Base-by-base conservation (phyloP, 2,797 vertebrate genomes). In the Myotis daubentonii region DNA sequence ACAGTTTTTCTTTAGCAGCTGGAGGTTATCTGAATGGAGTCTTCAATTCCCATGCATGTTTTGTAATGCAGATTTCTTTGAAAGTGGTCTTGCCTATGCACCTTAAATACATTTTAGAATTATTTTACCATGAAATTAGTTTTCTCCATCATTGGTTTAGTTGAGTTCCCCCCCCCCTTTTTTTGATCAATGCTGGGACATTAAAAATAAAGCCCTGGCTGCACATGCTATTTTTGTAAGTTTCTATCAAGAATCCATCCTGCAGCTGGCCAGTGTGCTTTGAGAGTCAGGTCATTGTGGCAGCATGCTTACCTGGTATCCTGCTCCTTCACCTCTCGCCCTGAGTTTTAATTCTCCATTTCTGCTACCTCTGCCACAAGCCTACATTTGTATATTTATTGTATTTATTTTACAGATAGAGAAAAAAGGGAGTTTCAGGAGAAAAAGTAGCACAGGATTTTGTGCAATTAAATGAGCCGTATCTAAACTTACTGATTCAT, bases 81-180 rank as follows among this genome's bases (percentile, higher is more conserved):
- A 98, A 98, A 98, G 97, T 97, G 98, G 97, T 97, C 96, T 97
- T 97, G 96, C 98, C 97, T 95, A 95, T 98, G 97, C 97, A 98
- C 98, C 98, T 98, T 98, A 98, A 98, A 98, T 98, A 98, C 98
- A 98, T 98, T 98, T 98, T 98, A 98, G 98, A 98, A 98, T 98
- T 98, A 98, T 98, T 98, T 98, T 98, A 98, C 98, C 98, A 98
- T 98, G 98, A 98, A 98, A 98, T 98, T 98, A 98, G 98, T 98
- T 98, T 98, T 98, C 98, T 98, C 98, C 98, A 81, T 98, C 98
- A 98, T 98, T 98, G 98, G 93, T 96, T 98, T 98, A 98, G 98
- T 95, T 98, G 98, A 98, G 98, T 98, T 94, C 97, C 97, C 97
- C 38, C 25, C 36, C 12, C 5, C 23, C 16, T 66, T 95, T 97